Conservation (phyloP, 2,797 vertebrate species). For the Monodelphis domestica region DNA sequence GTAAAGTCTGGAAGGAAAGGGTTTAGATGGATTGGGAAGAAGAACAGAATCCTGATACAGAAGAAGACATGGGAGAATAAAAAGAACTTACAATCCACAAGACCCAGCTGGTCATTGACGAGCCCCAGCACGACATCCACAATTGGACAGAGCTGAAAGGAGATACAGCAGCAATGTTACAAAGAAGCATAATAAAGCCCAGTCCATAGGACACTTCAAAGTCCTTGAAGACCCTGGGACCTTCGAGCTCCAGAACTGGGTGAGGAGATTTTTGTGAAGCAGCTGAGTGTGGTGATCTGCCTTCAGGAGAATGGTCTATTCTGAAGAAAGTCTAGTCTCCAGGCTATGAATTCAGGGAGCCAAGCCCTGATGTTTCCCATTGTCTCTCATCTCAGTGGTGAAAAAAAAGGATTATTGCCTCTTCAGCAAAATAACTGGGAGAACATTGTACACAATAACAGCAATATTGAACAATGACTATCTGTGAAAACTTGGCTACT, state of each 20-base stretch:
- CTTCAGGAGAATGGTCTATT: not conserved
- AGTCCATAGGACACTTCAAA: not conserved
- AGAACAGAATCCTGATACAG: not conserved
- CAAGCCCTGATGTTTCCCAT: not conserved
- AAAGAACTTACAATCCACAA: conserved; percentile 79
- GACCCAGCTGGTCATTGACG: conserved; percentile 76
- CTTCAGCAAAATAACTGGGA: too few species aligned
- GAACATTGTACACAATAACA: too few species aligned
- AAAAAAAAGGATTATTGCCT: not conserved
- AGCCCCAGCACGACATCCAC: conserved; percentile 73
- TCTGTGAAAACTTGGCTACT: too few species aligned
- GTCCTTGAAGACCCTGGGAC: not conserved
- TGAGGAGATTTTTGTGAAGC: accelerated
- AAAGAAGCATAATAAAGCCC: accelerated
- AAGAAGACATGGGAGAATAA: not conserved
- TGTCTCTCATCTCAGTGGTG: not conserved
- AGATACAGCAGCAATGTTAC: accelerated
- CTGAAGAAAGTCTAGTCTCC: not conserved
- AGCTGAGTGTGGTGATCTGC: not conserved
- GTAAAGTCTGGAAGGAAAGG: not conserved
- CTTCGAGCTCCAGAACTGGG: accelerated
- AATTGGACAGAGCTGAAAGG: conserved; percentile 81
- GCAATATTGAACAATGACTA: too few species aligned
- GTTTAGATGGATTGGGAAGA: not conserved
- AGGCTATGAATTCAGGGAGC: not conserved